Conservation (phyloP, 1,140 invertebrate species). For the Eubasilissa regina region DNA sequence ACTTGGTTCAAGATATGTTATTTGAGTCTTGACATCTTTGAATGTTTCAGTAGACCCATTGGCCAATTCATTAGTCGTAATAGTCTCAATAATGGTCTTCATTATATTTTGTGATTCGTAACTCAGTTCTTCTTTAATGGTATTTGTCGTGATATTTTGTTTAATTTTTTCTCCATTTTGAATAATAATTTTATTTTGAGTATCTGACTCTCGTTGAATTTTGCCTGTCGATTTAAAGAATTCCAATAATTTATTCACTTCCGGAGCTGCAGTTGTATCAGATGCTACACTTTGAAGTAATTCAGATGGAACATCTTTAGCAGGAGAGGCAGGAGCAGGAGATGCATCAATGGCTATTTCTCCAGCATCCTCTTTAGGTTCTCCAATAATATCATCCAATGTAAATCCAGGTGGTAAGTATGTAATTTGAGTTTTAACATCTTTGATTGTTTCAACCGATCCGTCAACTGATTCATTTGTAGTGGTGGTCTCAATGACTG, state of each 20-base stretch:
- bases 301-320: constrained; percentile 22
- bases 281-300: constrained; percentile 51
- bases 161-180: constrained; percentile 65
- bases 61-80: constrained; percentile 66
- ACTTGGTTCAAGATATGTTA: constrained; percentile 69
- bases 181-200: constrained; percentile 65
- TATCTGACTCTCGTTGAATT: constrained; percentile 67
- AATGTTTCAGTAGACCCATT: constrained; percentile 69
- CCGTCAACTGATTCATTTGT: constrained; percentile 67
- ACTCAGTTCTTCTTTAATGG: constrained; percentile 69
- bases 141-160: constrained; percentile 67
- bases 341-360: constrained; percentile 62
- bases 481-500: constrained; percentile 69
- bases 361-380: constrained; percentile 61
- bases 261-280: constrained; percentile 44
- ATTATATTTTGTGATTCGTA: constrained; percentile 67
- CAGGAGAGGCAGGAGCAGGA: constrained; percentile 60
- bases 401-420: constrained; percentile 68
- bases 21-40: constrained; percentile 70
- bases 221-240: constrained; percentile 67
- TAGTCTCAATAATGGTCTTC: constrained; percentile 70
- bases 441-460: constrained; percentile 69
- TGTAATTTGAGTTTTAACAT: constrained; percentile 70
- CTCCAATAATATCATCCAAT: constrained; percentile 68
- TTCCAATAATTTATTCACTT: constrained; percentile 61